Conservation (phyloP, 2,797 vertebrate species). For the Myotis pilosus region DNA sequence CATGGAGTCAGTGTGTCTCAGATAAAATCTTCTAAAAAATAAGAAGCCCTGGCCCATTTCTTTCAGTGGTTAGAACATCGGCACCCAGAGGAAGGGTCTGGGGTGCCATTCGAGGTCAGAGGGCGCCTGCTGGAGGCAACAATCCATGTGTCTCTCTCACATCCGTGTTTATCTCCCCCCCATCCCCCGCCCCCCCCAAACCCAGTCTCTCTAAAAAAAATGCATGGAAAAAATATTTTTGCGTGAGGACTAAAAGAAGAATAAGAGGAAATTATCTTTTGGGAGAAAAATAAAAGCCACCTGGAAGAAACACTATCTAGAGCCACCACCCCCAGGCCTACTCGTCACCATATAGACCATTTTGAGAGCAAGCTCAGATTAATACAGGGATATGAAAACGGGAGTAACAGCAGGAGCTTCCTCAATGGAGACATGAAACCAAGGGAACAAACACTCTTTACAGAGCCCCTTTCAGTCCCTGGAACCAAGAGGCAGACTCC, state of each 20-base stretch:
- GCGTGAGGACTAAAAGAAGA: neutral
- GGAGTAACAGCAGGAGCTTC: neutral
- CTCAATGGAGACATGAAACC: neutral
- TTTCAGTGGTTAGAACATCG: too few relatives aligned
- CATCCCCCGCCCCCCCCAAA: too few relatives aligned
- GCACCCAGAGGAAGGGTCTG: too few relatives aligned
- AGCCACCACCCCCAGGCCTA: too few relatives aligned
- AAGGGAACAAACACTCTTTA: neutral
- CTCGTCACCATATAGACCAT: neutral
- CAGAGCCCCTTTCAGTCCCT: neutral
- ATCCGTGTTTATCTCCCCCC: too few relatives aligned
- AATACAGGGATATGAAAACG: neutral
- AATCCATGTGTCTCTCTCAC: too few relatives aligned
- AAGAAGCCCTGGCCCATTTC: fast-evolving
- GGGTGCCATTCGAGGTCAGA: too few relatives aligned
- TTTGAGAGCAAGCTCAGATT: neutral
- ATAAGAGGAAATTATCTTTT: too few relatives aligned
- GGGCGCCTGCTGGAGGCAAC: too few relatives aligned
- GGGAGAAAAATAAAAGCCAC: neutral
- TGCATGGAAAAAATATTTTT: too few relatives aligned
- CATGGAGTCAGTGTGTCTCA: neutral
- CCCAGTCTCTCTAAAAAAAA: too few relatives aligned
- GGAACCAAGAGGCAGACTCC: neutral
- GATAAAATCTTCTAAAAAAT: neutral
- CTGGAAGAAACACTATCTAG: neutral